Percentiles rank a stretch among this genome's conserved stretches.
These are phyloP conservation scores for Musca vetustissima DNA, from an alignment of 1,140 invertebrate species.

Conservation along the genomic window DNA sequence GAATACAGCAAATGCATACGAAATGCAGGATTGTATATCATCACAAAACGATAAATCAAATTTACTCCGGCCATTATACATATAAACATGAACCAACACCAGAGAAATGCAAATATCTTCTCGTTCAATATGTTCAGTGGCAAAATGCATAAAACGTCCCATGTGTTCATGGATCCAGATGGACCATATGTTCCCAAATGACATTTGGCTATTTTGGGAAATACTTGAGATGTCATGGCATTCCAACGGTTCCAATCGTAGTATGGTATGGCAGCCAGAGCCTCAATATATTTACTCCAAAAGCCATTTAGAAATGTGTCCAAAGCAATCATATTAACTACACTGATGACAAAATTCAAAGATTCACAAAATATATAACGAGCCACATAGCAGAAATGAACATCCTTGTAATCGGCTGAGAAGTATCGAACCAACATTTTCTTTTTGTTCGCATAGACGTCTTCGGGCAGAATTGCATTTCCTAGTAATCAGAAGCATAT, in stretches of 20 bases:
- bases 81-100: slow-evolving; percentile 79
- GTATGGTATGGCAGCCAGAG: slow-evolving; percentile 58
- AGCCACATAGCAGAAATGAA: slow-evolving; percentile 69
- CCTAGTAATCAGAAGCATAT: slow-evolving; percentile 11
- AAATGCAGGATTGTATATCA: slow-evolving; percentile 39
- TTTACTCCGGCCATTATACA: slow-evolving; percentile 64
- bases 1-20: slow-evolving; percentile 59
- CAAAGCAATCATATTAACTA: slow-evolving; percentile 64
- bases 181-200: slow-evolving; percentile 66
- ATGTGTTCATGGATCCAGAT: slow-evolving; percentile 62
- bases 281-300: slow-evolving; percentile 71
- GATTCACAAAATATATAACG: slow-evolving; percentile 72
- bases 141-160: slow-evolving; percentile 72
- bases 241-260: slow-evolving; percentile 50
- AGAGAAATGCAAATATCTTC: slow-evolving; percentile 77
- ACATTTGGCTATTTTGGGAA: slow-evolving; percentile 83
- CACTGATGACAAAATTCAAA: slow-evolving; percentile 70
- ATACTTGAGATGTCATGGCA: slow-evolving; percentile 64
- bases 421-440: slow-evolving; percentile 60
- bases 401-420: slow-evolving; percentile 59
- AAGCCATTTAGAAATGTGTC: slow-evolving; percentile 75
- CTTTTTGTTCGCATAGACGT: slow-evolving; percentile 61
- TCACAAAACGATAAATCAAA: slow-evolving; percentile 61
- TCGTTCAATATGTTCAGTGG: slow-evolving; percentile 79
- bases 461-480: slow-evolving; percentile 33